Evolutionary conservation across 2,888 invertebrate species (phyloP).

Genomic region (Acheta domesticus): DNA sequence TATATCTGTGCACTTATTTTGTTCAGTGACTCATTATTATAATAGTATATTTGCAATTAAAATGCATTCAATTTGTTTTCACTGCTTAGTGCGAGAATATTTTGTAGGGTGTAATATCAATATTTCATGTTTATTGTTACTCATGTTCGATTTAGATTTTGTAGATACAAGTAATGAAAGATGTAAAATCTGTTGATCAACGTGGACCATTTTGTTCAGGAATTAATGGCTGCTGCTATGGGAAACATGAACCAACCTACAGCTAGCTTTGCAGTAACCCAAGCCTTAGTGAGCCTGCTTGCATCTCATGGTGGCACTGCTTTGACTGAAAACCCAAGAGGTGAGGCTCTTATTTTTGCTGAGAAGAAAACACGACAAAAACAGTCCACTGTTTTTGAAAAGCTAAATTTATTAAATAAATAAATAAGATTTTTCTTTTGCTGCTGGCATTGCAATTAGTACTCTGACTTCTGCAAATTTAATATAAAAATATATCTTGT

Average conservation of each 20-base stretch:
- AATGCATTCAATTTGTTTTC: too few species aligned
- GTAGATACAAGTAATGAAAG: too few species aligned
- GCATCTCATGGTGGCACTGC: conserved; percentile 48
- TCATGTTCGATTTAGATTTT: too few species aligned
- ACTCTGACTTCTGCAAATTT: too few species aligned
- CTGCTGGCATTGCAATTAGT: too few species aligned
- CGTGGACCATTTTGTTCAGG: conserved; percentile 42
- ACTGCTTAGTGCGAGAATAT: too few species aligned
- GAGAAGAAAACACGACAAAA: not conserved
- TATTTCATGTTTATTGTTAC: too few species aligned
- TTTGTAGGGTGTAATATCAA: too few species aligned
- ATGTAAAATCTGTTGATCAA: not conserved
- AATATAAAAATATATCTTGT: too few species aligned
- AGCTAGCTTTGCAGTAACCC: conserved; percentile 55
- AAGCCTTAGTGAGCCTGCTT: conserved; percentile 57
- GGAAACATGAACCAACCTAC: conserved; percentile 42
- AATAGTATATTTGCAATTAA: too few species aligned
- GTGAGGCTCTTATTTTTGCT: not conserved
- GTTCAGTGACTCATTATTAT: too few species aligned
- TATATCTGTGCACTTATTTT: too few species aligned
- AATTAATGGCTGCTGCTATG: conserved; percentile 51
- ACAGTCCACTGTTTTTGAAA: not conserved
- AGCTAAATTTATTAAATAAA: conserved; percentile 20
- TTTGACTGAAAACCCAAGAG: conserved; percentile 36
- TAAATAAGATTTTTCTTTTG: not conserved